Evolutionary conservation across 2,113 vertebrate species (phyloP), one percentile per base, ranked within the genome.

Genomic region (Alaudala cheleensis): DNA sequence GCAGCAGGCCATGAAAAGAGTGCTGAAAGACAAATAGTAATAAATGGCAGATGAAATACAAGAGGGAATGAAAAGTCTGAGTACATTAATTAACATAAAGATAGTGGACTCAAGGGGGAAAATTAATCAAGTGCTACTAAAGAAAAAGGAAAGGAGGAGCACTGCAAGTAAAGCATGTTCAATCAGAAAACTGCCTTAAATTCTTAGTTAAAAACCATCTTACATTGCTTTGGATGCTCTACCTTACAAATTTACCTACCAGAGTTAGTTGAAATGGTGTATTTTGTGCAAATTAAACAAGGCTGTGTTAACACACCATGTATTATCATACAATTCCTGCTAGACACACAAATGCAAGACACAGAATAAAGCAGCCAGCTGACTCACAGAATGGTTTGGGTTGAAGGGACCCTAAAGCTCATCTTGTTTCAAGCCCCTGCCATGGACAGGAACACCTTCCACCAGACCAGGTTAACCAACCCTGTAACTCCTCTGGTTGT

Each of bases 31-130:
- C 23, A 69, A 80, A 88, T 0, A 65, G 45, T 24, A 64, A 93
- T 56, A 85, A 90, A 88, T 22, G 44, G 13, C 17, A 5, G 23
- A 88, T 40, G 12, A 91, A 92, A 81, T 53, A 81, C 61, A 88
- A 42, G 47, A 71, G 69, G 39, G 69, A 95, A 77, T 33, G 21
- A 54, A 84, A 71, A 93, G 21, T 53, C 50, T 67, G 69, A 92
- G 37, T 33, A 40, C 13, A 20, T 86, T 93, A 92, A 85, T 94
- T 94, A 95, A 81, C 40, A 88, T 25, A 86, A 83, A 81, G 76
- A 86, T 11, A 50, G 77, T 34, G 44, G 51, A 70, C 88, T 93
- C 92, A 6, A 77, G 79, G 42, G 79, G 26, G 25, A 81, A 76
- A 91, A 94, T 40, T 90, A 91, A 95, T 91, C 66, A 90, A 92